phyloP scores from a whole-genome alignment of 2,113 vertebrate genomes.

The Patagioenas fasciata region DNA sequence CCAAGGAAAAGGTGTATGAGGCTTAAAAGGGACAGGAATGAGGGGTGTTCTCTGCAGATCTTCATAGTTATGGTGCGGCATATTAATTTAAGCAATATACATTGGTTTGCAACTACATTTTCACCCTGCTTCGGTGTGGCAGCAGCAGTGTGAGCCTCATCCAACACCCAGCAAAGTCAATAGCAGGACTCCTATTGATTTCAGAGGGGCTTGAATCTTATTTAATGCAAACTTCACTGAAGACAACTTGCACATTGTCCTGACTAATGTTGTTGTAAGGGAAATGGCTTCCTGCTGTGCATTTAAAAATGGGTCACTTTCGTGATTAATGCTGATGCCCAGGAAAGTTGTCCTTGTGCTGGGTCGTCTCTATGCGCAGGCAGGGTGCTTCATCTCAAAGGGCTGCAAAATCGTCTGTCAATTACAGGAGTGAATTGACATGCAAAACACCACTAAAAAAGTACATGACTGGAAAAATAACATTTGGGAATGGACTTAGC shows the following conservation, averaged over 20 bases:
- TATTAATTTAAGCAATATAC: neutral
- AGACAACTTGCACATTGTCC: neutral
- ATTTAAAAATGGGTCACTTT: accelerated
- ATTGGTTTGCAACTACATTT: accelerated
- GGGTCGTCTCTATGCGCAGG: accelerated
- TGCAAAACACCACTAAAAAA: neutral
- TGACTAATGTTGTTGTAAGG: neutral
- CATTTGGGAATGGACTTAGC: accelerated
- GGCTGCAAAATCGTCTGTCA: accelerated
- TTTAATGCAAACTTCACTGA: neutral
- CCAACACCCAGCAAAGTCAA: neutral
- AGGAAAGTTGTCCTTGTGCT: neutral
- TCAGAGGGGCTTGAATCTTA: neutral
- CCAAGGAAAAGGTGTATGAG: accelerated
- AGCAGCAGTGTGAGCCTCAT: neutral
- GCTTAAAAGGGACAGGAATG: neutral
- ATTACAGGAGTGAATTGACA: neutral
- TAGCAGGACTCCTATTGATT: neutral
- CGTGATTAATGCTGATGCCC: neutral
- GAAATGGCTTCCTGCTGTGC: neutral
- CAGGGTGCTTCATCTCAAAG: accelerated
- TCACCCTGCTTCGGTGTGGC: neutral
- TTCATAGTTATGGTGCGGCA: neutral
- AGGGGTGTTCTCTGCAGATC: neutral
- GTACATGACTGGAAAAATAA: accelerated